A percentile compares a stretch with the other conserved stretches of the same genome.
Conservation (phyloP, 1,140 invertebrate genomes). For the Phenacoccus solenopsis region DNA sequence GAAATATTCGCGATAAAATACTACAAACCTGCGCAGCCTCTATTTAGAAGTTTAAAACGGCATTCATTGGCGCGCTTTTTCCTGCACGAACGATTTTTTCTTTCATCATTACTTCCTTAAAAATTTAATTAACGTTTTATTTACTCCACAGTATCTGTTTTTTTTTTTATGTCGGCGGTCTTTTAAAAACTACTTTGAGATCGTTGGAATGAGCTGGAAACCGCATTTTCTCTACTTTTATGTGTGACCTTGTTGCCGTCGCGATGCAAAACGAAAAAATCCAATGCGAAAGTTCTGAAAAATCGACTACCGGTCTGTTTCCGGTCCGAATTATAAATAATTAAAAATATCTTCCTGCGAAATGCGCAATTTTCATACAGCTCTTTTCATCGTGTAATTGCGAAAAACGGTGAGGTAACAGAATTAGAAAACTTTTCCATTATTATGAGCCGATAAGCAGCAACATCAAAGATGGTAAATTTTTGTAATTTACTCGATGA, state of each 20-base stretch:
- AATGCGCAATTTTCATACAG: too few relatives aligned
- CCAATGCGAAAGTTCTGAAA: not conserved
- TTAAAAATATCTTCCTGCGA: too few relatives aligned
- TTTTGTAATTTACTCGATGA: too few relatives aligned
- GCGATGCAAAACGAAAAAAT: too few relatives aligned
- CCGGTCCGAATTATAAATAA: not conserved
- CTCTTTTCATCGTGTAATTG: too few relatives aligned
- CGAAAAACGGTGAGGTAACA: too few relatives aligned
- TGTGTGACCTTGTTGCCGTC: not conserved
- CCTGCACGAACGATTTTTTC: not conserved
- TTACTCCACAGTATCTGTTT: not conserved
- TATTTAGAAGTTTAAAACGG: too few relatives aligned
- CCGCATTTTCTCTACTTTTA: not conserved
- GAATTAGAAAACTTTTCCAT: too few relatives aligned
- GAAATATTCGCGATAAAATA: not conserved
- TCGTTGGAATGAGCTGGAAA: not conserved
- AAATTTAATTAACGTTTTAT: constrained; percentile 4
- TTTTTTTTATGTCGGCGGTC: not conserved
- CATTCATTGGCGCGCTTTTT: not conserved
- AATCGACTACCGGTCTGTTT: not conserved
- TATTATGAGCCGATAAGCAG: too few relatives aligned
- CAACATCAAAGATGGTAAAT: too few relatives aligned
- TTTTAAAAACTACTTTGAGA: not conserved
- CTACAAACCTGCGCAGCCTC: too few relatives aligned
- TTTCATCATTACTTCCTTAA: not conserved